Evolutionary conservation across 2,888 invertebrate genomes (phyloP), one percentile per base, ranked within the genome.

Genomic region (Sepioteuthis lessoniana): DNA sequence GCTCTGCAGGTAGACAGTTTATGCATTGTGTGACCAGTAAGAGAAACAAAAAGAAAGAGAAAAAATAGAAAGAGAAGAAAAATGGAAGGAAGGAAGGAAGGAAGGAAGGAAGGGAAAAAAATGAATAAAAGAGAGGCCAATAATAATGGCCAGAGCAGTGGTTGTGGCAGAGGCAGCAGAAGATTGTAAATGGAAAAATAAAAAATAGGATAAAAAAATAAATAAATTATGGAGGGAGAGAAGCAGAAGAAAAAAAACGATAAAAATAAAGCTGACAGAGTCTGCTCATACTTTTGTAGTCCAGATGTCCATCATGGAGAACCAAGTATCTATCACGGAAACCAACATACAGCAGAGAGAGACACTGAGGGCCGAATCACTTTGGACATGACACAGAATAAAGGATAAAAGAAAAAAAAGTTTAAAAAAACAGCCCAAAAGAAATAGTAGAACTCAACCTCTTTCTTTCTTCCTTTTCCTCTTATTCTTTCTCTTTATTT

Each of bases 291-390:
- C 35, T n/a, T 76, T 76, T 76, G 76, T 19, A 16, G n/a, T 76
- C 76, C 76, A 76, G 76, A 76, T 76, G 76, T 76, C 76, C 76
- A 76, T n/a, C 76, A 76, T 19, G 76, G 19, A 76, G 76, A 76
- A n/a, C n/a, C n/a, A 76, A 76, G 76, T 76, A 76, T 76, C 76
- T 76, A 76, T 76, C 76, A 76, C 76, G n/a, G n/a, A 76, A 76
- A n/a, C n/a, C 76, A 76, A 21, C n/a, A 76, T 21, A 76, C 76
- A 76, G 76, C n/a, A 76, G n/a, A 76, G 76, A n/a, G 76, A 76
- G 76, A 76, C 76, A 76, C n/a, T 76, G 76, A 76, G 76, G 76
- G n/a, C 76, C 76, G n/a, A 76, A 76, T 76, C 76, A 76, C 76
- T 76, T 76, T 76, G 76, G 76, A 76, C 76, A 76, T 76, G 76